Evolutionary conservation across 2,797 vertebrate species (phyloP).

Genomic region (Lophius americanus): DNA sequence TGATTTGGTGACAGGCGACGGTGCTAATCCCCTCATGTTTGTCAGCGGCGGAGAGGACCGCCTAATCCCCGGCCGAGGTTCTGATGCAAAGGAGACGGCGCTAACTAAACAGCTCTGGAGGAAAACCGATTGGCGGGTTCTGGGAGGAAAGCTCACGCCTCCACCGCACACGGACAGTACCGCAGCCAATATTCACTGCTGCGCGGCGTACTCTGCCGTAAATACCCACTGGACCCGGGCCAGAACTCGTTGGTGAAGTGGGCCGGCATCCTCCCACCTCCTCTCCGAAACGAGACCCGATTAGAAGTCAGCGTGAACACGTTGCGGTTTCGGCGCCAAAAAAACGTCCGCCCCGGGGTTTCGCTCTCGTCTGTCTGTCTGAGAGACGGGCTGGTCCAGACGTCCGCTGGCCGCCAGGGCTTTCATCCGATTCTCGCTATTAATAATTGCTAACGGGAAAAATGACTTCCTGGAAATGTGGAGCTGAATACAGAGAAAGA

Average conservation of each 20-base stretch:
- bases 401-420: conserved; percentile 15
- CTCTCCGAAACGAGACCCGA: conserved; percentile 31
- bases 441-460: conserved; percentile 52
- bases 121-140: conserved; percentile 36
- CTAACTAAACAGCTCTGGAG: conserved; percentile 54
- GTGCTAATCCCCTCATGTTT: conserved; percentile 73
- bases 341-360: no score
- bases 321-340: conserved; percentile 31
- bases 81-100: conserved; percentile 50
- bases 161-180: conserved; percentile 23
- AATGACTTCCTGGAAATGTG: conserved; percentile 39
- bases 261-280: conserved; percentile 7
- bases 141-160: conserved; percentile 18
- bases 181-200: conserved; percentile 45
- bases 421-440: conserved; percentile 47
- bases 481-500: conserved; percentile 38
- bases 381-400: conserved; percentile 28
- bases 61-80: conserved; percentile 60
- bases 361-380: conserved; percentile 57
- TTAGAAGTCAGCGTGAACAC: conserved; percentile 20
- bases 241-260: not conserved
- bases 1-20: conserved; percentile 72
- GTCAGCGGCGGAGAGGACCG: conserved; percentile 61
- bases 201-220: conserved; percentile 13
- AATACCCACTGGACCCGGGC: conserved; percentile 12